Evolutionary conservation across 2,113 vertebrate genomes (phyloP), one percentile per base, ranked within the genome.

Genomic region (Megalops atlanticus): DNA sequence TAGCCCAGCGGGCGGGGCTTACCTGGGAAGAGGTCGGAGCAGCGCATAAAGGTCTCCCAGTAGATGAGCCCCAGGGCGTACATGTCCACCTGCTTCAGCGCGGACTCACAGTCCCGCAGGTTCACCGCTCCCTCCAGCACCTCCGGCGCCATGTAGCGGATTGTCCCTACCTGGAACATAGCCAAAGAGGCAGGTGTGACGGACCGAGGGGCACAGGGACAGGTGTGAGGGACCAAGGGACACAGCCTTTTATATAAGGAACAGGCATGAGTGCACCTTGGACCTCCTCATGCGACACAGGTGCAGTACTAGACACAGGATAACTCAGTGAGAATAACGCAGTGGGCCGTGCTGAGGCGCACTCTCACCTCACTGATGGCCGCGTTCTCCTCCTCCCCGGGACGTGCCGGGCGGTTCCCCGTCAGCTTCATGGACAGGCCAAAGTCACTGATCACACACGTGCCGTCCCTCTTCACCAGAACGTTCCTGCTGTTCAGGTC

Each of bases 41-140:
- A 99, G 89, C 97, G 95, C 97, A 99, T 99, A 90, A 99, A 99
- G 90, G 95, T 96, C 91, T 99, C 98, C 98, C 98, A 99, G 93
- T 99, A 99, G 92, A 99, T 96, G 31, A 99, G 92, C 45, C 98
- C 98, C 39, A 99, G 94, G 0, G 98, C 94, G 78, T 99, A 99
- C 98, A 99, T 99, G 85, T 99, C 98, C 81, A 99, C 98, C 93
- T 99, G 98, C 89, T 99, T 99, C 89, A 99, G 93, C 12, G 98
- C 98, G 1, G 98, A 99, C 90, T 99, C 98, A 41, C 98, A 99
- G 90, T 99, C 98, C 87, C 97, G 94, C 89, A 99, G 92, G 90
- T 99, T 99, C 88, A 99, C 98, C 0, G 98, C 98, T 80, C 98
- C 98, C 91, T 99, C 98, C 68, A 99, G 93, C 77, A 99, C 98